Conservation (phyloP, 37 sponge, comb jelly and placozoan species). For the Theonella swinhoei region DNA sequence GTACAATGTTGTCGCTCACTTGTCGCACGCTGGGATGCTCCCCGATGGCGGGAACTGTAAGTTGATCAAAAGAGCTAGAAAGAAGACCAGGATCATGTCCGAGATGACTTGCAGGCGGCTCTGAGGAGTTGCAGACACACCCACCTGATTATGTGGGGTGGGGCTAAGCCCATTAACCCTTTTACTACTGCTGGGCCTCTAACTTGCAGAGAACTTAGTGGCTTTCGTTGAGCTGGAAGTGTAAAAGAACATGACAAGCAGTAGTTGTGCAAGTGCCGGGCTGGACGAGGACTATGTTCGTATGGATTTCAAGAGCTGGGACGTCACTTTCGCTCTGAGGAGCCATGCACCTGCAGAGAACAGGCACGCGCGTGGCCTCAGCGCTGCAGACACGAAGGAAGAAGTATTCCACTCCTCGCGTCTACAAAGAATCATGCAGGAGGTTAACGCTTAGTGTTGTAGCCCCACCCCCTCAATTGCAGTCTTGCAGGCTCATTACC, state of each 20-base stretch:
- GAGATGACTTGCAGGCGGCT: no score
- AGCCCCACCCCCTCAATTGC: neutral
- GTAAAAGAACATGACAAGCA: no score
- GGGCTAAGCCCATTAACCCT: no score
- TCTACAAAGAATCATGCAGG: slow-evolving; percentile 49
- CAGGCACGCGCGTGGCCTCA: slow-evolving; percentile 7
- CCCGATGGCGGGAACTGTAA: no score
- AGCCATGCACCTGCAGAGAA: slow-evolving; percentile 37
- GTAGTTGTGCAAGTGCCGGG: neutral
- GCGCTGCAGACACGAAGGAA: slow-evolving; percentile 44
- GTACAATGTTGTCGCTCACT: no score
- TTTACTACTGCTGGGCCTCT: no score
- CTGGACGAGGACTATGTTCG: slow-evolving; percentile 6
- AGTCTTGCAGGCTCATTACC: neutral
- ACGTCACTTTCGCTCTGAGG: slow-evolving; percentile 46
- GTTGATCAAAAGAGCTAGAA: no score
- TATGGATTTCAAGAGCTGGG: slow-evolving; percentile 35
- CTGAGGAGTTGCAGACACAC: no score
- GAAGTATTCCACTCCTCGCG: slow-evolving; percentile 51
- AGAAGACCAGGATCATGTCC: no score
- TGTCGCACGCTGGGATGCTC: no score
- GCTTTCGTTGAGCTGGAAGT: no score
- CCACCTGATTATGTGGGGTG: neutral
- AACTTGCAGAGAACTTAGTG: no score
- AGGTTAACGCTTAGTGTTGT: slow-evolving; percentile 17